Percentiles rank a stretch among this genome's conserved stretches.
Evolutionary conservation across 2,888 invertebrate genomes (phyloP).

Genomic region (Alsophila aescularia): DNA sequence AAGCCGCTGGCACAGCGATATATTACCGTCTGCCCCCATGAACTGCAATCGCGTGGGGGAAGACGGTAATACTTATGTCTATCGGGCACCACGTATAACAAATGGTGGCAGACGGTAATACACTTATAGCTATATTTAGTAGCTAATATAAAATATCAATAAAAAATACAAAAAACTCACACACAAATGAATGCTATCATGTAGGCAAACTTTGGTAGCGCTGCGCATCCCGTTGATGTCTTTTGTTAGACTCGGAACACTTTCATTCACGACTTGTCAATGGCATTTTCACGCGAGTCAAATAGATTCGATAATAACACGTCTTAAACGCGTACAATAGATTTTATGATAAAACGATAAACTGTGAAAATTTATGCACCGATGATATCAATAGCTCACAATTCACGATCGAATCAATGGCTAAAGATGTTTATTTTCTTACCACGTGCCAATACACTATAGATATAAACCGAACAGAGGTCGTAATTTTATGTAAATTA

Average conservation of each 20-base stretch:
- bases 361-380: conserved; percentile 39
- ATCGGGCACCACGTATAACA: no score
- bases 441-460: conserved; percentile 30
- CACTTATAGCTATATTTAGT: no score
- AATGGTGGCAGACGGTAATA: no score
- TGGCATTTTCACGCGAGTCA: conserved; percentile 17
- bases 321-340: conserved; percentile 6
- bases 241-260: conserved; percentile 35
- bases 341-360: conserved; percentile 21
- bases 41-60: no score
- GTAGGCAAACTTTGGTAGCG: neutral
- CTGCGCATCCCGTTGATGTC: conserved; percentile 48
- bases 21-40: no score
- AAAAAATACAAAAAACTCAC: no score
- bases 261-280: conserved; percentile 20
- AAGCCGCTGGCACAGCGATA: no score
- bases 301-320: conserved; percentile 25
- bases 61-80: no score
- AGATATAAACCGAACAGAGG: conserved; percentile 40
- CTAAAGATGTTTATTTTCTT: conserved; percentile 25
- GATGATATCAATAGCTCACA: conserved; percentile 25
- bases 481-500: conserved; percentile 59
- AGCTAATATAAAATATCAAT: no score
- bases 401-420: conserved; percentile 27
- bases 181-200: neutral